Conservation (phyloP, 2,113 vertebrate species). For the Misgurnus anguillicaudatus region DNA sequence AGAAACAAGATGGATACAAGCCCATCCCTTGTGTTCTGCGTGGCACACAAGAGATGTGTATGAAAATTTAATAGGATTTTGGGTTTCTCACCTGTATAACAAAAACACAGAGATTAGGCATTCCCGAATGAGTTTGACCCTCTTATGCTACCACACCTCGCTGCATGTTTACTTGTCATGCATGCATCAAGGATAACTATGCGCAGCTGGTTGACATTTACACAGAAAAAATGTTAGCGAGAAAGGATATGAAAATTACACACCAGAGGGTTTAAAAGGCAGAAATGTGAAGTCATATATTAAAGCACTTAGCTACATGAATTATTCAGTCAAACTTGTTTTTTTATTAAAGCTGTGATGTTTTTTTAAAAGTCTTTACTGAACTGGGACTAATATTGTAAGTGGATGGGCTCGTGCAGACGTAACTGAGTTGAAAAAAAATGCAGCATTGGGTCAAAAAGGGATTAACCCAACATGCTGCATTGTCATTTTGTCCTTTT, state of each 20-base stretch:
- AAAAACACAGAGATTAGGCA: neutral
- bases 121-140: neutral
- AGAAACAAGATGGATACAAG: slow-evolving; percentile 2
- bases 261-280: neutral
- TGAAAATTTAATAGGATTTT: slow-evolving; percentile 40
- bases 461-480: too few species aligned
- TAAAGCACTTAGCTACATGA: neutral
- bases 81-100: neutral
- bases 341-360: too few species aligned
- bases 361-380: too few species aligned
- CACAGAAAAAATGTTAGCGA: neutral
- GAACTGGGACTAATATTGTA: too few species aligned
- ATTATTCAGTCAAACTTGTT: slow-evolving; percentile 13
- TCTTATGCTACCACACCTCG: neutral
- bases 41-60: slow-evolving; percentile 3
- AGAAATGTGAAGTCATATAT: neutral
- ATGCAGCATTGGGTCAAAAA: too few species aligned
- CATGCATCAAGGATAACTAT: neutral
- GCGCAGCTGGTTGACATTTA: neutral
- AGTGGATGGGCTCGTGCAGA: too few species aligned
- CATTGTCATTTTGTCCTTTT: too few species aligned
- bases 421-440: too few species aligned
- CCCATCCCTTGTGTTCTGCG: neutral
- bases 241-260: too few species aligned
- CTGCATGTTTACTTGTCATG: neutral